These are phyloP conservation scores for Eubucco bourcierii DNA, from an alignment of 2,113 vertebrate species.

Conservation along the genomic window DNA sequence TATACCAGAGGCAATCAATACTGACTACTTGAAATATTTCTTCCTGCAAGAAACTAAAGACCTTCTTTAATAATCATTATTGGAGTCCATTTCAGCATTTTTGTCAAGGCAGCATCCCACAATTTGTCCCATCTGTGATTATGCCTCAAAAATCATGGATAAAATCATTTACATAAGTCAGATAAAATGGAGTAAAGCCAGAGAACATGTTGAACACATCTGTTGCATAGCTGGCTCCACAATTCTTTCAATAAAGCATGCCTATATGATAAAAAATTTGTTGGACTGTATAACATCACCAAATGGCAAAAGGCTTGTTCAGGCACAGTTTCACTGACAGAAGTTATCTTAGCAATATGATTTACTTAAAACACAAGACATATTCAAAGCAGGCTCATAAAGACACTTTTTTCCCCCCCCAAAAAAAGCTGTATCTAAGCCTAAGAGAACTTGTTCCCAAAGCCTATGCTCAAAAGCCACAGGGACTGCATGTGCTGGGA, in stretches of 20 bases:
- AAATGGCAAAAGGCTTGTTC: not conserved
- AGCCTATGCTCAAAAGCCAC: not conserved
- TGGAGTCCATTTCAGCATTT: not conserved
- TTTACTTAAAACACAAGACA: not conserved
- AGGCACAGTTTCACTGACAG: not conserved
- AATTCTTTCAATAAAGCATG: not conserved
- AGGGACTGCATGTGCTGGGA: not conserved
- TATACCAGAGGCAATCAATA: not conserved
- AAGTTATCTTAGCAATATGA: not conserved
- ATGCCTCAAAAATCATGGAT: not conserved
- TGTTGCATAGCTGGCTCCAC: not conserved
- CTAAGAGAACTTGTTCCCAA: not conserved
- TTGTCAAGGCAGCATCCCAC: not conserved
- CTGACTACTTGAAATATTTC: not conserved
- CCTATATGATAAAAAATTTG: not conserved
- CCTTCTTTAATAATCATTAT: not conserved
- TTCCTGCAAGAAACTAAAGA: not conserved
- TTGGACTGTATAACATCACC: not conserved
- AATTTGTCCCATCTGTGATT: not conserved
- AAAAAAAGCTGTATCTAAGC: not conserved
- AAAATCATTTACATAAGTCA: not conserved
- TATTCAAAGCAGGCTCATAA: not conserved
- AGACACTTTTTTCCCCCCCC: not conserved
- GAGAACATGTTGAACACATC: not conserved
- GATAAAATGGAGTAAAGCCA: constrained; percentile 4